Conservation (phyloP, 2,113 vertebrate species). For the Noctilio leporinus region DNA sequence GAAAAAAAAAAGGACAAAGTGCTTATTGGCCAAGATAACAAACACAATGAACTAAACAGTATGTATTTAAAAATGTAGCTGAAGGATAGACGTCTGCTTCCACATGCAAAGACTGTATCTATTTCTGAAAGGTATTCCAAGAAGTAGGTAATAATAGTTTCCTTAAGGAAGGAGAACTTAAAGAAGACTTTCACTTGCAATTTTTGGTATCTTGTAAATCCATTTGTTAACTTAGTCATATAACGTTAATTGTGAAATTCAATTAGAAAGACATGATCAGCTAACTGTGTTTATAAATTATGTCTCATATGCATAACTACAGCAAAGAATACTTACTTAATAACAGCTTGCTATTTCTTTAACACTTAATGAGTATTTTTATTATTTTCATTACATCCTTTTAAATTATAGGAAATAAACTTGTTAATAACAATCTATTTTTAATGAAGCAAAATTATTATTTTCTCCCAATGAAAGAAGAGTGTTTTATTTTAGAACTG, state of each 20-base stretch:
- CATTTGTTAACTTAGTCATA: not conserved
- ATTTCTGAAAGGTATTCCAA: not conserved
- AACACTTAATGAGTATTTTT: not conserved
- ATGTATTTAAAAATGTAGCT: not conserved
- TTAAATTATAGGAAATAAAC: not conserved
- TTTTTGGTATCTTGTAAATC: not conserved
- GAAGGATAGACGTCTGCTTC: not conserved
- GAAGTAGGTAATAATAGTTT: not conserved
- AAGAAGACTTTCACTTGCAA: not conserved
- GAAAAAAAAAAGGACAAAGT: no score
- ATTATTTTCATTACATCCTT: not conserved
- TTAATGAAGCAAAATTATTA: not conserved
- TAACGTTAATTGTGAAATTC: slow-evolving; percentile 17
- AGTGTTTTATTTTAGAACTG: not conserved
- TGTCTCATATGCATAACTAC: not conserved
- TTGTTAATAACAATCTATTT: not conserved
- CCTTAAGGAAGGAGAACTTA: not conserved
- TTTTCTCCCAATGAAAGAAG: not conserved
- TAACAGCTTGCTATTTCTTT: not conserved
- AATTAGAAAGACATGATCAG: not conserved
- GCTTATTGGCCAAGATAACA: not conserved
- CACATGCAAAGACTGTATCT: not conserved
- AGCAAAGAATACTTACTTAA: not conserved
- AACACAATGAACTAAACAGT: not conserved
- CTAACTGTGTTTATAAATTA: not conserved